phyloP scores from a whole-genome alignment of 2,113 vertebrate genomes.

The Sphaerodactylus townsendi region DNA sequence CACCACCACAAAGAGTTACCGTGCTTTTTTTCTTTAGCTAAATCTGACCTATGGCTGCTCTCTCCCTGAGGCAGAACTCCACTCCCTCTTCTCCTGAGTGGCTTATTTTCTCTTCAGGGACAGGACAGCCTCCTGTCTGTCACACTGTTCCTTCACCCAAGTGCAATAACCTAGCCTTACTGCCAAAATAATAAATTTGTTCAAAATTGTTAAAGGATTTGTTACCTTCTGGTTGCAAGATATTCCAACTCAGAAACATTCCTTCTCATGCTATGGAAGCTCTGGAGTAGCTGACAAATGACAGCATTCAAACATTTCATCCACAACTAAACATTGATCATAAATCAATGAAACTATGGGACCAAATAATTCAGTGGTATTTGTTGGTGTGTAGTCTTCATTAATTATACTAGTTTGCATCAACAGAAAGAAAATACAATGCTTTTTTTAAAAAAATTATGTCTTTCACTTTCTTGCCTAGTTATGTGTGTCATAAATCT shows the following conservation, averaged over 20 bases:
- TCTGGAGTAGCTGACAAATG: background rate
- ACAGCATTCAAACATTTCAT: background rate
- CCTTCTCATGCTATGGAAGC: background rate
- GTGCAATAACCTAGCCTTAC: accelerated
- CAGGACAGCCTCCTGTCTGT: too few species aligned
- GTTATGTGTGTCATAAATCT: background rate
- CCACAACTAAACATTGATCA: background rate
- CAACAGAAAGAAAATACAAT: background rate
- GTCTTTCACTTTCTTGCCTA: background rate
- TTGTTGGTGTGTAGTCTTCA: background rate
- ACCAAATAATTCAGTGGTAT: background rate
- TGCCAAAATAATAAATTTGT: accelerated
- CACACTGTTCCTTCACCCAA: background rate
- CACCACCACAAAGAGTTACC: too few species aligned
- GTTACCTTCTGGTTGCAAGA: background rate
- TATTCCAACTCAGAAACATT: background rate
- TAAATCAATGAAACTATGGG: background rate
- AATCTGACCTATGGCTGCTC: too few species aligned
- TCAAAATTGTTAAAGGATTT: slow-evolving; percentile 5
- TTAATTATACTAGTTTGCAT: background rate
- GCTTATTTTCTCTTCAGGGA: too few species aligned
- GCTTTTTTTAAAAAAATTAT: background rate
- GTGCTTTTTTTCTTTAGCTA: too few species aligned
- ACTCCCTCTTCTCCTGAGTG: too few species aligned
- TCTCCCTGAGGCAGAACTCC: too few species aligned